These are phyloP conservation scores for Centropristis striata DNA, from an alignment of 2,113 vertebrate genomes.

Conservation along the genomic window DNA sequence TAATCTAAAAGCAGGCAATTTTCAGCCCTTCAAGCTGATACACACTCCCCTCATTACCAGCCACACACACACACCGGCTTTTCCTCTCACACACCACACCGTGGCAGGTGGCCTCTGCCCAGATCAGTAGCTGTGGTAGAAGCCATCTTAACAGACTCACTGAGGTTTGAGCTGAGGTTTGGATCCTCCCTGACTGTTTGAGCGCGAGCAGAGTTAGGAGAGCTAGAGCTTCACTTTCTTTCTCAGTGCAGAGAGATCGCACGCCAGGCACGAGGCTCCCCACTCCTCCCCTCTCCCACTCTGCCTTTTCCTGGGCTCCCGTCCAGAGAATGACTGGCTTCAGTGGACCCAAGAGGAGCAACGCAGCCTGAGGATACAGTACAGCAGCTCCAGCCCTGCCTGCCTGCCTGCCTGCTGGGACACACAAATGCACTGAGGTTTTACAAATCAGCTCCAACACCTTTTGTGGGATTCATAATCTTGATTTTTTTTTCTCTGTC, in stretches of 20 bases:
- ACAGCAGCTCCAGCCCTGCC: conserved; percentile 54
- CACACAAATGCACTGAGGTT: conserved; percentile 43
- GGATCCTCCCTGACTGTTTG: conserved; percentile 66
- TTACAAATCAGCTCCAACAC: conserved; percentile 50
- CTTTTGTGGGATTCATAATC: conserved; percentile 39
- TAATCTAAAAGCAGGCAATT: conserved; percentile 49
- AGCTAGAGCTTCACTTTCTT: conserved; percentile 70
- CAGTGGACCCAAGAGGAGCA: conserved; percentile 72
- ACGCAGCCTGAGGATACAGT: conserved; percentile 63
- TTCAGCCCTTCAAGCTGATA: conserved; percentile 50
- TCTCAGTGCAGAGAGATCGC: conserved; percentile 60
- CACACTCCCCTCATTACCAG: conserved; percentile 37
- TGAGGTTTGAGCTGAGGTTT: conserved; percentile 69
- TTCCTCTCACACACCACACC: conserved; percentile 36
- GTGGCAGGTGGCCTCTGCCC: conserved; percentile 62
- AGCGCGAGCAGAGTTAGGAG: conserved; percentile 70
- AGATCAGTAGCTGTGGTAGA: conserved; percentile 63
- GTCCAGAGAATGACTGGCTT: conserved; percentile 77
- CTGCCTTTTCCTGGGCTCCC: conserved; percentile 74
- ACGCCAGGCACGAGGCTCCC: conserved; percentile 80
- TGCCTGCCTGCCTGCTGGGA: conserved; percentile 41
- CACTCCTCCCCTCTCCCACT: conserved; percentile 70
- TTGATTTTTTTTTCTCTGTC: conserved; percentile 27
- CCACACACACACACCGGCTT: conserved; percentile 31
- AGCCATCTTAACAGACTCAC: conserved; percentile 52